Base-by-base conservation (phyloP, 1,140 invertebrate species). In the Diabrotica virgifera region DNA sequence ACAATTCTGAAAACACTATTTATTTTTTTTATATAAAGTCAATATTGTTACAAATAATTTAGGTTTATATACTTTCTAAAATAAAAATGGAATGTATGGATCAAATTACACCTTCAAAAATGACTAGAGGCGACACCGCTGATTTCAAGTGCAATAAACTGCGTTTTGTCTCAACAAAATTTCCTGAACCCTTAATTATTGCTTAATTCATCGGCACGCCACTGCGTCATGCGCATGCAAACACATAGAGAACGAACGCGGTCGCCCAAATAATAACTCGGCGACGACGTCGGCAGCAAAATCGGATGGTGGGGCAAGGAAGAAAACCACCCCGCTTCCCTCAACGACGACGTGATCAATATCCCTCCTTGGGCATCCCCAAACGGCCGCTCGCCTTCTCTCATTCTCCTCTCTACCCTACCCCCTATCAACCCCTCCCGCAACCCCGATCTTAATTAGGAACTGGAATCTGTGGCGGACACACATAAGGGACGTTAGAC, bases 401-500 rank as follows among this genome's bases (percentile, higher is more conserved):
- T 46, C 40, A 46, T 46, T 46, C 40, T 46, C 40, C 40, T 46
- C 40, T 46, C 40, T 46, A 62, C 24, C 67, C 62, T 68, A 65
- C 69, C 66, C 55, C 59, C 50, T 52, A 12, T 13, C 38, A 13
- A 14, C 37, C 60, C 72, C 70, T 64, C 66, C 72, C 62, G 50
- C 65, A 37, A 37, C 67, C 74, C 71, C 74, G 65, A 81, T 85
- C 83, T 84, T 85, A 85, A 85, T 85, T 85, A 85, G 83, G 83
- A 84, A 82, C 84, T 82, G 82, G 83, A 84, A 85, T 85, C 84
- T 85, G 84, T 81, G 82, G 84, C 82, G 83, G 84, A 85, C 84
- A 85, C 82, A 83, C 82, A 82, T 83, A 84, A 84, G 82, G 82
- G 82, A 80, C 79, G 78, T 65, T 74, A 77, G 74, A 76, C 77